A percentile compares a stretch with the other conserved stretches of the same genome.
phyloP scores from a whole-genome alignment of 37 sponge, comb jelly and placozoan genomes.

The Haliclona indistincta region DNA sequence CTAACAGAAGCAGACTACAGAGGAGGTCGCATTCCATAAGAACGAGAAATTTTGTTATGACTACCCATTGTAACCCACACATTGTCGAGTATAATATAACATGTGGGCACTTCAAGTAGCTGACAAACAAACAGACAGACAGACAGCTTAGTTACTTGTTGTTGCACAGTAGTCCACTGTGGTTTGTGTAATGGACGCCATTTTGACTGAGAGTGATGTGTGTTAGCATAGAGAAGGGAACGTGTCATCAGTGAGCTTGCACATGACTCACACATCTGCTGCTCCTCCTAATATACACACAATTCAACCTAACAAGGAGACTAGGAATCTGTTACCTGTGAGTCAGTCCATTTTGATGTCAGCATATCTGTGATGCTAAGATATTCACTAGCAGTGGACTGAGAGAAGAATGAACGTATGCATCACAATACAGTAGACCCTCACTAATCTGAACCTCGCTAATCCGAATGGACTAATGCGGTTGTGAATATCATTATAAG shows the following conservation, averaged over 20 bases:
- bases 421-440: neutral
- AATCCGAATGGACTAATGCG: no score
- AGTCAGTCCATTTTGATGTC: conserved; percentile 23
- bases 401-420: neutral
- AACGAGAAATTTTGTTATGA: no score
- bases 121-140: conserved; percentile 13
- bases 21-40: no score
- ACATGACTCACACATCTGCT: neutral
- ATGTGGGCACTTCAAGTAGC: neutral
- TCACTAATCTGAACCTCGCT: neutral
- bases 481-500: neutral
- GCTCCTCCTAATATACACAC: conserved; percentile 18
- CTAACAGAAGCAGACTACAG: no score
- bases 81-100: conserved; percentile 5
- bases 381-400: conserved; percentile 41
- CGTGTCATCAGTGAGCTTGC: conserved; percentile 43
- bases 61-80: conserved; percentile 8
- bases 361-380: conserved; percentile 59
- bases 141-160: conserved; percentile 31
- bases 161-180: conserved; percentile 46
- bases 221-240: conserved; percentile 52
- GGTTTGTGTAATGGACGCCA: conserved; percentile 84
- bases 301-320: neutral
- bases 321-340: conserved; percentile 13
- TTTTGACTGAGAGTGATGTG: neutral